Base-by-base conservation (phyloP, 2,113 vertebrate species). In the Archilochus colubris region DNA sequence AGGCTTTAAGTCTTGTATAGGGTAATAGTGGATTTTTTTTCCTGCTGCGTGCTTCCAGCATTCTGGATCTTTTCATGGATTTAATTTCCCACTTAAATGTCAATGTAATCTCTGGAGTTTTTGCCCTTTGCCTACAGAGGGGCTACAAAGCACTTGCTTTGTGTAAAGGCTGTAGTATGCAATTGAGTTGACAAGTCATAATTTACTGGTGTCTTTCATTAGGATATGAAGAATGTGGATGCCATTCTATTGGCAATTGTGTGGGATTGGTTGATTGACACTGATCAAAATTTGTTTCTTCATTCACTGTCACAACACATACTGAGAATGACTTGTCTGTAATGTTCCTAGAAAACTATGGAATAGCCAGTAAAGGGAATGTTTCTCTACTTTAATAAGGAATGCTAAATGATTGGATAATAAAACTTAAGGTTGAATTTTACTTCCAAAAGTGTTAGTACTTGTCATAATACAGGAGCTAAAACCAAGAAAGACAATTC, bases 131-230 rank as follows among this genome's bases (percentile, higher is more conserved):
- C 74, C 28, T 86, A 48, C 24, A 78, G 57, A 72, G 27, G 9
- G 44, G 8, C 53, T 67, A 67, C 31, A 86, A 59, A 81, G 31
- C 55, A 61, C 33, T 53, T 2, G 6, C 64, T 83, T 81, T 67
- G 30, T 57, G 7, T 57, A 64, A 86, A 55, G 33, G 53, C 66
- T 51, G 14, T 28, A 63, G 25, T 86, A 61, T 86, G 53, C 91
- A 88, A 86, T 93, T 5, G 12, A 81, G 61, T 84, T 95, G 92
- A 75, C 76, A 84, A 82, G 27, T 90, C 86, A 53, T 69, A 21
- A 25, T 59, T 91, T 94, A 94, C 89, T 92, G 92, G 33, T 79
- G 90, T 82, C 59, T 96, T 95, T 95, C 87, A 89, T 97, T 86
- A 88, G 53, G 50, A 82, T 76, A 55, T 83, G 78, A 85, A 74